Base-by-base conservation (phyloP, 2,888 invertebrate genomes). In the Coleophora flavipennella region DNA sequence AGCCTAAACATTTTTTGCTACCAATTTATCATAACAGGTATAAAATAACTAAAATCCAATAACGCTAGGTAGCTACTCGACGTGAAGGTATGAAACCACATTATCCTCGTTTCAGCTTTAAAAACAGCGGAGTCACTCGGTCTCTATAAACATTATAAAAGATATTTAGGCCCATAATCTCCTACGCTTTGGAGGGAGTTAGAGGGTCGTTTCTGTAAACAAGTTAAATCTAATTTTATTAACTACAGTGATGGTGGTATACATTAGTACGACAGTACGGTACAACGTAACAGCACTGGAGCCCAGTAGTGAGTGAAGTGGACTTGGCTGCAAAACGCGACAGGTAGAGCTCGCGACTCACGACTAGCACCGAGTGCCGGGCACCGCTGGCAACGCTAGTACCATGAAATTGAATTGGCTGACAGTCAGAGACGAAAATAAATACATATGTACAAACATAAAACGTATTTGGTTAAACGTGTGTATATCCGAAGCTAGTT, bases 371-470 rank as follows among this genome's bases (percentile, higher is more conserved):
- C 55, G 60, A 55, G 58, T 66, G 70, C 67, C 71, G 73, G 62
- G 71, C 70, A 54, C 67, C 67, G 70, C 67, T 72, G 73, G 62
- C 71, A 71, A 54, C 67, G 63, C 59, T 54, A 59, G 70, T 63
- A 58, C 67, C 75, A 67, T 77, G 73, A 76, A 78, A 81, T 80
- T 72, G 75, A 78, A 74, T 81, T 79, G 81, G 83, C 78, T 69
- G 66, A 62, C 69, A 70, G 70, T 76, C 80, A 76, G 74, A 62
- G 67, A 73, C 77, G 62, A 73, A 80, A 81, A 81, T 80, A 80
- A 72, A 70, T 20, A 20, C 20, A 20, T 62, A 66, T 57, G 55
- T 68, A 63, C 67, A 63, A 60, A 59, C 59, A 59, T n/a, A n/a
- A n/a, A 59, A 60, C 57, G 54, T 55, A 58, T 60, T 61, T 66